These are phyloP conservation scores for Saimiri boliviensis DNA, from an alignment of 2,113 vertebrate genomes.

Conservation along the genomic window DNA sequence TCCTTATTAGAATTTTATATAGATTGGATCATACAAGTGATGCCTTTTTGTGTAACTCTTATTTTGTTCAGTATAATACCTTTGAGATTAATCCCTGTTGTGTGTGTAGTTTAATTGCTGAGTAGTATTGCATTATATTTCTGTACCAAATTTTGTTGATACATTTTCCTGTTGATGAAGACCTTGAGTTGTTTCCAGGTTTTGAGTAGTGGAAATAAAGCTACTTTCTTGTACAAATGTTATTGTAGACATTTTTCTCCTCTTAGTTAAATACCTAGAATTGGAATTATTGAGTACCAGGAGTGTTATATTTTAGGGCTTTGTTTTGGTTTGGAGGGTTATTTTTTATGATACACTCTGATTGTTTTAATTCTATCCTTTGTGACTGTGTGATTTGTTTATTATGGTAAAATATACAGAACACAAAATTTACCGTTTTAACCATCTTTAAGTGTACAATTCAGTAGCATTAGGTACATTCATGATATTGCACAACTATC, in stretches of 20 bases:
- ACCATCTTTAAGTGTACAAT: background rate
- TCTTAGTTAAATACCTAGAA: background rate
- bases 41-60: background rate
- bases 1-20: background rate
- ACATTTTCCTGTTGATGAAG: background rate
- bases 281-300: background rate
- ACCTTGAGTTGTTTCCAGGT: background rate
- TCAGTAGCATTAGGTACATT: background rate
- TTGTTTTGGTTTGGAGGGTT: background rate
- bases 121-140: background rate
- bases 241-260: constrained; percentile 8
- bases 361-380: background rate
- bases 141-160: background rate
- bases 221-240: background rate
- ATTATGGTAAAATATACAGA: background rate
- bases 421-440: background rate
- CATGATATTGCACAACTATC: background rate
- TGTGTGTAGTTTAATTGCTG: background rate
- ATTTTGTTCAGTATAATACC: background rate
- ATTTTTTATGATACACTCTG: background rate
- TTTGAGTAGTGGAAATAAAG: background rate
- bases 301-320: background rate
- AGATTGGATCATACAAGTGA: background rate
- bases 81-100: background rate
- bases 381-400: background rate